Percentiles rank a stretch among this genome's conserved stretches.
phyloP scores from a whole-genome alignment of 1,140 invertebrate genomes.

The Neotoxoptera formosana region DNA sequence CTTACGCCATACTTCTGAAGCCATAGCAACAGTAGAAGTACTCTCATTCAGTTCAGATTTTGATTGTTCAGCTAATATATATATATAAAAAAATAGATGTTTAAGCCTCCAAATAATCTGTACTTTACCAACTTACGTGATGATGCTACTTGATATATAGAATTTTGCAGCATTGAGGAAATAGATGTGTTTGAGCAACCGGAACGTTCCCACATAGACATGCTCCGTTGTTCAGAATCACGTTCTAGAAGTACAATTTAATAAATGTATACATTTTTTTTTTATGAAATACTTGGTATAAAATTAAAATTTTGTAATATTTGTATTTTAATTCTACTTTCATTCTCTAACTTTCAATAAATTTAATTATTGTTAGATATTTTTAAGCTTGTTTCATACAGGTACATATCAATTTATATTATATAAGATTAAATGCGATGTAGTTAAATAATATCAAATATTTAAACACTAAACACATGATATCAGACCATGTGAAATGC shows the following conservation, averaged over 20 bases:
- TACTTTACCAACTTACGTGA: constrained; percentile 27
- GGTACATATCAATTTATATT: too few relatives aligned
- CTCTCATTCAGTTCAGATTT: constrained; percentile 49
- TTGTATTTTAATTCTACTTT: neutral
- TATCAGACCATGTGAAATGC: neutral
- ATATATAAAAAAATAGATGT: neutral
- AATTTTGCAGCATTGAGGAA: constrained; percentile 62
- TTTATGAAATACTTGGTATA: neutral
- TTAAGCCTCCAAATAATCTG: neutral
- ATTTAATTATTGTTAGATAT: neutral
- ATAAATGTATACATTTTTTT: neutral
- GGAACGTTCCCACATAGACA: constrained; percentile 67
- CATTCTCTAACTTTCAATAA: neutral
- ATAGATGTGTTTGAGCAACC: constrained; percentile 67
- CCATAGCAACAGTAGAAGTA: constrained; percentile 52
- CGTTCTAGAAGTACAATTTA: constrained; percentile 59
- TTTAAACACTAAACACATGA: neutral
- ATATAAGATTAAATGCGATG: too few relatives aligned
- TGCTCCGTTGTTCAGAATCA: constrained; percentile 60
- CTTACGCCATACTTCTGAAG: constrained; percentile 53
- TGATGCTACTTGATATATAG: constrained; percentile 50
- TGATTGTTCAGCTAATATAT: constrained; percentile 53
- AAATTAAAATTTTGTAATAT: neutral
- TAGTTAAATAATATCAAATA: neutral
- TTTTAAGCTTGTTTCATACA: too few relatives aligned